Base-by-base conservation (phyloP, 2,888 invertebrate species). In the Drosophila robusta region DNA sequence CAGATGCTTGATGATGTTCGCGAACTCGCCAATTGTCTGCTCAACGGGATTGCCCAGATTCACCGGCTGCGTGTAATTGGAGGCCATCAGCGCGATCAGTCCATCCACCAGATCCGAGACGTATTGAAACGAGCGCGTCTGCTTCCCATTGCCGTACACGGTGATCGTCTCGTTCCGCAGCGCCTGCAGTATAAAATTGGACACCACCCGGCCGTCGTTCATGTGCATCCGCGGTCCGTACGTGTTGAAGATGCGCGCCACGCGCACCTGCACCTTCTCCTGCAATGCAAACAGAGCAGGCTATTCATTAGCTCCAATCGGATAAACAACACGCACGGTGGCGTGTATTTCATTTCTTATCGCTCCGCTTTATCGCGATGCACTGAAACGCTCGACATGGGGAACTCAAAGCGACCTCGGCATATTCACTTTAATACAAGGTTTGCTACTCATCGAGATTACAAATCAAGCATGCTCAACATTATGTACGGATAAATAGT, bases 211-310 rank as follows among this genome's bases (percentile, higher is more conserved):
- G 1, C 99, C 99, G 92, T 99, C 99, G 74, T 98, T 98, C 94
- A 98, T 98, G 90, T 99, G 99, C 99, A 99, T 99, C 82, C 99
- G 93, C 0, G 99, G 99, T 0, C 99, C 99, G 90, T 98, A 99
- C 0, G 99, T 99, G 92, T 99, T 99, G 92, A 99, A 99, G 83
- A 99, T 99, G 75, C 99, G 94, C 1, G 99, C 99, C 8, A 99
- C 98, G 54, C 99, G 94, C 0, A 99, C 98, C 45, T 97, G 95
- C 26, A 99, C 97, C 50, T 97, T 96, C 92, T 99, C 99, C 94
- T 90, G 49, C 34, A 1, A 34, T 42, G 36, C 16, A 51, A 36
- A 73, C n/a, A 18, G 8, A 26, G 24, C 12, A 3, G 14, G 2
- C 9, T 6, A 36, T 12, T 42, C 26, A 49, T 63, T 44, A 66